Base-by-base conservation (phyloP, 1,140 invertebrate genomes). In the Pteromalus puparum region DNA sequence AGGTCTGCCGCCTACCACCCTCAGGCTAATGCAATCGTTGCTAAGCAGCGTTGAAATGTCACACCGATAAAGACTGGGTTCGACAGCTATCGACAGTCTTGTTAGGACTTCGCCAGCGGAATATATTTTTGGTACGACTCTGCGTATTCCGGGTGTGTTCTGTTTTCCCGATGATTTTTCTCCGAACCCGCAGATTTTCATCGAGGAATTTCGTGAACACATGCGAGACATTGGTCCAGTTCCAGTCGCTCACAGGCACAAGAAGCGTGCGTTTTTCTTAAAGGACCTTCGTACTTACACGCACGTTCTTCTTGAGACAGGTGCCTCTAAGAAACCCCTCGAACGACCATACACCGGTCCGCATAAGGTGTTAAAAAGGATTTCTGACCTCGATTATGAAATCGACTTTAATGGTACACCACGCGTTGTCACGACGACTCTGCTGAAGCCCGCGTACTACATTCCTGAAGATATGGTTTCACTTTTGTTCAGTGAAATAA, bases 181-280 rank as follows among this genome's bases (percentile, higher is more conserved):
- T 21, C 34, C 77, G 2, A 34, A 84, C 18, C 82, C 86, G 18
- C 26, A 78, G 18, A 48, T 76, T 26, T 81, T 76, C 48, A 18
- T 84, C n/a, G 78, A 80, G 28, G 79, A 87, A 26, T 83, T 87
- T 38, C 67, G 84, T 3, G 81, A 87, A 61, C 61, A 79, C 76
- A 82, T 87, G 46, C 73, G 74, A 12, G 26, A 26, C 1, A n/a
- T 75, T 5, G 28, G 12, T 7, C 82, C 72, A 13, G 67, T n/a
- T 3, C 42, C 24, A 24, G 61, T 68, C 18, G 15, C 77, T 24
- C 79, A 68, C 4, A 24, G 84, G 3, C 72, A 77, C 24, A 80
- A 75, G 26, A 67, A 28, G 30, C 78, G 81, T 9, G 68, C 65
- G 13, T 88, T 87, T 38, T 68, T 87, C 12, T 82, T 53, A 6